Conservation (phyloP, 2,797 vertebrate species). For the Dryobates pubescens region DNA sequence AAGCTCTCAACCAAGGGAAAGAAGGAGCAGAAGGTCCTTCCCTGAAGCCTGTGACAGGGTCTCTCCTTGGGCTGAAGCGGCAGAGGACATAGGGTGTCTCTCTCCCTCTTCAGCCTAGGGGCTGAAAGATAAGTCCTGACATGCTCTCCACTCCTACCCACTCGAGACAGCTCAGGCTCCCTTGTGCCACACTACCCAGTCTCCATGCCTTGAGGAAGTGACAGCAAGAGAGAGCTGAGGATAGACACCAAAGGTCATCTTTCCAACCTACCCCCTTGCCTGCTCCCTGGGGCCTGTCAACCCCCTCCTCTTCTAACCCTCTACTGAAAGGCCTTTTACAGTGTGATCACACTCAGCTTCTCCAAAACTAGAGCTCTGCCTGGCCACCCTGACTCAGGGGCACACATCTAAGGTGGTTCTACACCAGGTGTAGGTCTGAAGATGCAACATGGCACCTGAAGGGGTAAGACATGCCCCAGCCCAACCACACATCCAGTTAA, state of each 20-base stretch:
- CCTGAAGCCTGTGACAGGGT: not conserved
- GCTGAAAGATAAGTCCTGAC: not conserved
- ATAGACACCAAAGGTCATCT: not conserved
- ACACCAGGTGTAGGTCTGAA: not conserved
- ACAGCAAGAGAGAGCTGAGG: not conserved
- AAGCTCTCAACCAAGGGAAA: not conserved
- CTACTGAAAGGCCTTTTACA: not conserved
- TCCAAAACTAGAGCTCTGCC: not conserved
- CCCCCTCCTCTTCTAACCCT: not conserved
- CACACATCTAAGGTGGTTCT: not conserved
- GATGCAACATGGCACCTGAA: not conserved
- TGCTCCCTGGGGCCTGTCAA: not conserved
- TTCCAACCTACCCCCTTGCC: not conserved
- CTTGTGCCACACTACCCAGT: rapidly evolving
- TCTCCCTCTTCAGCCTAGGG: not conserved
- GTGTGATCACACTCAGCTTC: rapidly evolving
- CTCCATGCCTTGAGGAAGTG: rapidly evolving
- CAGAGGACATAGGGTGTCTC: not conserved
- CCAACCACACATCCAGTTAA: not conserved
- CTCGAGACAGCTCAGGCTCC: not conserved
- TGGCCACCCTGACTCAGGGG: not conserved
- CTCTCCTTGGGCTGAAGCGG: not conserved
- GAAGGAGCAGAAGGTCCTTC: not conserved
- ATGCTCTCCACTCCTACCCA: not conserved
- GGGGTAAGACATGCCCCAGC: not conserved